Conservation (phyloP, 2,113 vertebrate species). For the Excalfactoria chinensis region DNA sequence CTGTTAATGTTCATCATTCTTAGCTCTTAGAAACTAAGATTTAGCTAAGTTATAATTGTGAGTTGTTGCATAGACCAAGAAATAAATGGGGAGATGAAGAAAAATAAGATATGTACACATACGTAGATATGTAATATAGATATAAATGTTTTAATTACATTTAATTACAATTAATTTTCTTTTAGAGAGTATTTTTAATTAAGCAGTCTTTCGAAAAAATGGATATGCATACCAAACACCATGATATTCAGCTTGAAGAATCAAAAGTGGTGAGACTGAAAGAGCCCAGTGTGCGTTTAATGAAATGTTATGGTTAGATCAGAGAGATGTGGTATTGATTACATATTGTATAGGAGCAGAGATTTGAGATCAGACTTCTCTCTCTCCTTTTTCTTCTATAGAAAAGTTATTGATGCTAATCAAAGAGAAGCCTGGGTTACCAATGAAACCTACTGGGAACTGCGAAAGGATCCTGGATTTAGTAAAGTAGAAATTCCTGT, state of each 20-base stretch:
- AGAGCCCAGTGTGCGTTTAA: not conserved
- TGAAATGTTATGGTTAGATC: not conserved
- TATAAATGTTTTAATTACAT: not conserved
- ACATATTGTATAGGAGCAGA: not conserved
- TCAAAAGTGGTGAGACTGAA: not conserved
- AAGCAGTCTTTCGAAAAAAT: not conserved
- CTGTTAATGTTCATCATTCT: not conserved
- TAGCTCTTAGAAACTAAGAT: not conserved
- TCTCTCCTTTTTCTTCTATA: slow-evolving; percentile 61
- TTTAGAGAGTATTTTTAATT: not conserved
- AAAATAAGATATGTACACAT: not conserved
- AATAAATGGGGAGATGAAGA: not conserved
- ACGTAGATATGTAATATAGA: not conserved
- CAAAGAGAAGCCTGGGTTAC: slow-evolving; percentile 97
- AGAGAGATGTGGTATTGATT: not conserved
- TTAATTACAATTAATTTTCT: not conserved
- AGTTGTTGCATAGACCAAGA: not conserved
- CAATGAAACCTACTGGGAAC: slow-evolving; percentile 96
- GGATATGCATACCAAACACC: not conserved
- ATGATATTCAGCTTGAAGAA: not conserved
- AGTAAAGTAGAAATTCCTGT: slow-evolving; percentile 90
- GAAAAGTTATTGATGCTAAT: slow-evolving; percentile 92
- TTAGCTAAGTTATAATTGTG: not conserved
- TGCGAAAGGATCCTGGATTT: slow-evolving; percentile 97
- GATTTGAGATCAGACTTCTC: not conserved